Base-by-base conservation (phyloP, 2,797 vertebrate species). In the Hyperoplus lanceolatus region DNA sequence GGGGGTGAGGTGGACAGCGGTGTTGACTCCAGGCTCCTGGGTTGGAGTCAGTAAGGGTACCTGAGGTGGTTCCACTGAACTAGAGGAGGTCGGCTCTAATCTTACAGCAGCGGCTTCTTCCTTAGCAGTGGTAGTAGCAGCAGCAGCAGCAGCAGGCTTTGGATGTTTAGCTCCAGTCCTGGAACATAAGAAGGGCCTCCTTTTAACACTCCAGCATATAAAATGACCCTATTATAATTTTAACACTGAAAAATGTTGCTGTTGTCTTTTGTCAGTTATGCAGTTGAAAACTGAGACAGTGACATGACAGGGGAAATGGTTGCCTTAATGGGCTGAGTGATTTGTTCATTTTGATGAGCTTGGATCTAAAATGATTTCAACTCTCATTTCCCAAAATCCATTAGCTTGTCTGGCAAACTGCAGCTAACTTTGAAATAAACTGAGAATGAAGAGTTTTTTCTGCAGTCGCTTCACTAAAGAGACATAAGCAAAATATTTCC, bases 161-260 rank as follows among this genome's bases (percentile, higher is more conserved):
- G 72, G 43, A 70, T 90, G 89, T 66, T 81, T 84, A 56, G 75
- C 73, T 80, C 62, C 70, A 66, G 87, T 87, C 77, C 96, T 97
- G 85, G 70, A 94, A 94, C 14, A 79, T 18, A 86, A 62, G 12
- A 12, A 65, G 39, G 14, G 50, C n/a, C n/a, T 13, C 18, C 0
- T 36, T 75, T 61, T 64, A 50, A 81, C 11, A 65, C 48, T 15
- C 11, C 7, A 41, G 0, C 5, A 63, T 63, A 39, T 48, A 66
- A 10, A 43, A 57, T 1, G 0, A 38, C 10, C 14, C 7, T 16
- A 4, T 49, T n/a, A 11, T 9, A 12, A 46, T 14, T 11, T 0
- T 61, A 43, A 38, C 5, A 29, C 14, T 2, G 5, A 0, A 9
- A 60, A 41, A 5, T n/a, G n/a, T 15, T 14, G 48, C 9, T 60